Evolutionary conservation across 2,113 vertebrate species (phyloP).

Genomic region (Choloepus hoffmanni): DNA sequence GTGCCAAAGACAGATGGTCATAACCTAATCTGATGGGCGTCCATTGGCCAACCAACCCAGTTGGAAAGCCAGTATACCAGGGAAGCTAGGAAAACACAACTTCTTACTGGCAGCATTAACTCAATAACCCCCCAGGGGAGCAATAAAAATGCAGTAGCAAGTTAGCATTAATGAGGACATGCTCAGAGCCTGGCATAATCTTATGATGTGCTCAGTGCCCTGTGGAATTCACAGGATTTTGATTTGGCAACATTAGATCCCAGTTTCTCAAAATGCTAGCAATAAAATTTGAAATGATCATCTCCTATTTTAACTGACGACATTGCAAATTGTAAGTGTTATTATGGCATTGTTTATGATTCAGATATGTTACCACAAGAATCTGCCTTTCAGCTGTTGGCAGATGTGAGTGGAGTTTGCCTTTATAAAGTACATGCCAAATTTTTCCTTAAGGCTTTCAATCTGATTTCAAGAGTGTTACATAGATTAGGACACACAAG

Average conservation of each 20-base stretch:
- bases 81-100: slow-evolving; percentile 82
- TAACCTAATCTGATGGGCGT: slow-evolving; percentile 76
- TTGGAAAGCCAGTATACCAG: slow-evolving; percentile 78
- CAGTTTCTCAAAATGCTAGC: slow-evolving; percentile 86
- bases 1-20: slow-evolving; percentile 72
- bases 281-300: slow-evolving; percentile 81
- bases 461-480: slow-evolving; percentile 12
- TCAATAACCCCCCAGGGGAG: slow-evolving; percentile 85
- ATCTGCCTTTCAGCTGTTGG: slow-evolving; percentile 76
- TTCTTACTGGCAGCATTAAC: slow-evolving; percentile 85
- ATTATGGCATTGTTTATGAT: slow-evolving; percentile 80
- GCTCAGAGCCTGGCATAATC: slow-evolving; percentile 85
- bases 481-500: neutral
- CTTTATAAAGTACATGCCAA: slow-evolving; percentile 45
- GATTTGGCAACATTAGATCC: slow-evolving; percentile 86
- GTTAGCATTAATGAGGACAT: slow-evolving; percentile 86
- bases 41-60: slow-evolving; percentile 75
- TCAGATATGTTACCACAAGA: slow-evolving; percentile 74
- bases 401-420: slow-evolving; percentile 71
- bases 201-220: slow-evolving; percentile 85
- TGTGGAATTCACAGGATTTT: slow-evolving; percentile 85
- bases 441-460: slow-evolving; percentile 49
- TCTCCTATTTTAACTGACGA: slow-evolving; percentile 84
- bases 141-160: slow-evolving; percentile 86
- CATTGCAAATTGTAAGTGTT: slow-evolving; percentile 80